These are phyloP conservation scores for Siderastrea siderea DNA, from an alignment of 92 coral and sea anemone genomes.

Conservation along the genomic window DNA sequence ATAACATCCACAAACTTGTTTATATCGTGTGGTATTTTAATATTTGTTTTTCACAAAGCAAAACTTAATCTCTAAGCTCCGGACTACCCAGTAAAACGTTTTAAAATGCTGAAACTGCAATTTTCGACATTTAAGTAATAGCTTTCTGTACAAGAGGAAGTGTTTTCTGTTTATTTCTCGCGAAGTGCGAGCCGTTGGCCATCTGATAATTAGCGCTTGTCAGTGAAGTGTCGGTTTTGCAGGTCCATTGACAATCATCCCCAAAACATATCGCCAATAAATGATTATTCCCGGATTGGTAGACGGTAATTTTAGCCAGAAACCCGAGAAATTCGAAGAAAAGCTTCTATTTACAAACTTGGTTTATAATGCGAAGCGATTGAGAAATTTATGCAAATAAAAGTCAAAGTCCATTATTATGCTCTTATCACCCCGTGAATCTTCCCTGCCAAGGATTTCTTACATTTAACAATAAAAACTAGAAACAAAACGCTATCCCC, in stretches of 20 bases:
- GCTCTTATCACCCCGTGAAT: not conserved
- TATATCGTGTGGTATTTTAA: conserved; percentile 3
- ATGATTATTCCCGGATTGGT: not conserved
- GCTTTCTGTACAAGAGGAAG: not conserved
- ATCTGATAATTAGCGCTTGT: conserved; percentile 18
- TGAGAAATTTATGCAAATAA: conserved; percentile 45
- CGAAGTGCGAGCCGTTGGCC: not conserved
- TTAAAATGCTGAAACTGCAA: not conserved
- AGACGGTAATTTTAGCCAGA: not conserved
- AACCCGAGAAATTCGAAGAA: not conserved
- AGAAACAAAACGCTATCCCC: not conserved
- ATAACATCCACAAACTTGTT: not conserved
- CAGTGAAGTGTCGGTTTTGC: conserved; percentile 2
- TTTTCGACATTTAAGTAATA: conserved; percentile 10
- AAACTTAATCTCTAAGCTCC: not conserved
- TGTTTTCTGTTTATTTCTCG: conserved; percentile 17
- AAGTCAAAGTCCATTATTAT: conserved; percentile 12
- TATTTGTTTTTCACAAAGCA: not conserved
- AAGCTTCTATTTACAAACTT: not conserved
- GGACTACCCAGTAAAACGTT: not conserved
- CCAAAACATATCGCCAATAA: not conserved
- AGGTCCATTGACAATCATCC: not conserved
- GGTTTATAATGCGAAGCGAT: conserved; percentile 6
- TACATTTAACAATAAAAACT: not conserved
- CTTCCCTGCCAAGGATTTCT: not conserved